Evolutionary conservation across 2,888 invertebrate genomes (phyloP), one percentile per base, ranked within the genome.

Genomic region (Leptinotarsa tumamoca): DNA sequence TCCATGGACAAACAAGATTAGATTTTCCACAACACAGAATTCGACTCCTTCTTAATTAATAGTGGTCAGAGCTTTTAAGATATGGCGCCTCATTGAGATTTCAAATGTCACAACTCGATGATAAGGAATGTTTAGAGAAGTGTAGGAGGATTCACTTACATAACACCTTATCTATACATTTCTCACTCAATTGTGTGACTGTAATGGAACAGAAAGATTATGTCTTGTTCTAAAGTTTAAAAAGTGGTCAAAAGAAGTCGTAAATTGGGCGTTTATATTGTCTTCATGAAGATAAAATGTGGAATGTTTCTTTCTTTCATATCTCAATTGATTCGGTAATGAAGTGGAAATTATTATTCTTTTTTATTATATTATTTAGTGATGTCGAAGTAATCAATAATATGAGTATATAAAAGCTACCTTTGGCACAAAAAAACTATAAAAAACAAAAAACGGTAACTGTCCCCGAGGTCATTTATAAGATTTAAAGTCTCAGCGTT

Each of bases 11-110:
- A 74, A 71, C 49, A 49, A 77, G 76, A 76, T 78, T 77, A 78
- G 71, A 79, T 74, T 76, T 58, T 73, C 50, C 72, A 66, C 69
- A 67, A 77, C 74, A 74, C 71, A 71, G 61, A 66, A 71, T 67
- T 63, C 71, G 18, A 51, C 56, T 73, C 67, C 70, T 50, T 66
- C 78, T 83, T 83, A 82, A 82, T 83, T 82, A 82, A 83, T 82
- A 81, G 82, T 80, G 81, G 79, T 77, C 74, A 76, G 52, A 76
- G 77, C 72, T 70, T 71, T 80, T 77, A 76, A 82, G 80, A 82
- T 81, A 80, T 79, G 82, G 82, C 83, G 82, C 82, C 83, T 80
- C 79, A 80, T 82, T 80, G 80, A 82, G 82, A 82, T 83, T 83
- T 82, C 80, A 80, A 78, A 77, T 76, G 81, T 81, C 81, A 82